Conservation (phyloP, 2,888 invertebrate species). For the Rhabditoides inermis region DNA sequence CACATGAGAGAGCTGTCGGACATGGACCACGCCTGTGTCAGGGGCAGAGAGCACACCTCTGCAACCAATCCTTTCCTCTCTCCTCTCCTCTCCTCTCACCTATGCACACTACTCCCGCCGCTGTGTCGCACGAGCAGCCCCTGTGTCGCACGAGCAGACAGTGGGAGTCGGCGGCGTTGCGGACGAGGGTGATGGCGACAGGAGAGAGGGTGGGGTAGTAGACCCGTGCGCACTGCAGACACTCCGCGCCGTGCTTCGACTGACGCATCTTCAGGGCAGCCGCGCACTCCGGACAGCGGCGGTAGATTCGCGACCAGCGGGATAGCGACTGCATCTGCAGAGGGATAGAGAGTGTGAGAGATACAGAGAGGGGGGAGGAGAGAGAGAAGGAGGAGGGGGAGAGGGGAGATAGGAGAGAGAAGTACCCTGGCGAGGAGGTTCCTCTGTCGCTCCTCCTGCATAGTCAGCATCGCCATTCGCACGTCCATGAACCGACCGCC, state of each 20-base stretch:
- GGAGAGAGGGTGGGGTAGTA: slow-evolving; percentile 53
- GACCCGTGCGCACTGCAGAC: slow-evolving; percentile 31
- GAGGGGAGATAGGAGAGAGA: no score
- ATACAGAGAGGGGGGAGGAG: no score
- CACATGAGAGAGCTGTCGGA: no score
- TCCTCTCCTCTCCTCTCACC: no score
- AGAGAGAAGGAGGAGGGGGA: background rate
- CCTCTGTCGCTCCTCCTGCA: slow-evolving; percentile 35
- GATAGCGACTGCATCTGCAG: slow-evolving; percentile 54
- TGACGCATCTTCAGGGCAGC: slow-evolving; percentile 42
- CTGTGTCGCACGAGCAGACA: slow-evolving; percentile 57
- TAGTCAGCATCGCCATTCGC: slow-evolving; percentile 40
- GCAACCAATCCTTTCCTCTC: no score
- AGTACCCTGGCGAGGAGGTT: slow-evolving; percentile 32
- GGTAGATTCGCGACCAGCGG: slow-evolving; percentile 55
- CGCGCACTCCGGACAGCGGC: slow-evolving; percentile 56
- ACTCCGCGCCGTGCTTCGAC: slow-evolving; percentile 42
- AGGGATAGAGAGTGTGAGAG: no score
- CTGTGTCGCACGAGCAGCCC: no score
- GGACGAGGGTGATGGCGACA: slow-evolving; percentile 57
- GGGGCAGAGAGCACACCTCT: no score
- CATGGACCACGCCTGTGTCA: no score
- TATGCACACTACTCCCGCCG: no score
- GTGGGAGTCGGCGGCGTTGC: slow-evolving; percentile 53
- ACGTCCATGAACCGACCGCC: slow-evolving; percentile 29